A percentile compares a stretch with the other conserved stretches of the same genome.
Conservation (phyloP, 2,888 invertebrate genomes). For the Epinotia bilunana region DNA sequence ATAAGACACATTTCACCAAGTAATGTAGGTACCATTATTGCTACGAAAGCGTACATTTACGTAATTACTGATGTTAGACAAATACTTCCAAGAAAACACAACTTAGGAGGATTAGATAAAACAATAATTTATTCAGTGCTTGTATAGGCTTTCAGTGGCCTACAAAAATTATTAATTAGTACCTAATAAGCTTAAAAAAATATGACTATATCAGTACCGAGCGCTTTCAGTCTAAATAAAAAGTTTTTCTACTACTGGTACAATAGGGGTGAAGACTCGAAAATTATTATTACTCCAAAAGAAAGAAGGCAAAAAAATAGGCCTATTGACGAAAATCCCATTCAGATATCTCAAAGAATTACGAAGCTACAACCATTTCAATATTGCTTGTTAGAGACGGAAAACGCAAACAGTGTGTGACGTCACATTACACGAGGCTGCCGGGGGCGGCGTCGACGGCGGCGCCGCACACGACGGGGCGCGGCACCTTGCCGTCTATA, state of each 20-base stretch:
- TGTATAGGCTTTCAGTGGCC: not conserved
- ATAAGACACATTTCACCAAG: constrained; percentile 19
- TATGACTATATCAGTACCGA: not conserved
- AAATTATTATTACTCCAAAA: too few relatives aligned
- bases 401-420: too few relatives aligned
- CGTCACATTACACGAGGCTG: too few relatives aligned
- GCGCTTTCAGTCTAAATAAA: not conserved
- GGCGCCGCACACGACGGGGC: too few relatives aligned
- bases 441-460: too few relatives aligned
- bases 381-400: too few relatives aligned
- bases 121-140: not conserved
- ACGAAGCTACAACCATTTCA: too few relatives aligned
- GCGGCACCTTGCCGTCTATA: too few relatives aligned
- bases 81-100: not conserved
- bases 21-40: not conserved
- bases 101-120: not conserved
- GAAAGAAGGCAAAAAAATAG: too few relatives aligned
- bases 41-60: not conserved
- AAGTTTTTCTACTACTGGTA: constrained; percentile 8
- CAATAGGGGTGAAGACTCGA: too few relatives aligned
- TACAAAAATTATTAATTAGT: constrained; percentile 1
- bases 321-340: too few relatives aligned
- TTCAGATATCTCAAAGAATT: too few relatives aligned
- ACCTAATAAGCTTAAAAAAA: not conserved
- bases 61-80: not conserved